Base-by-base conservation (phyloP, 2,797 vertebrate species). In the Rhinoraja longicauda region DNA sequence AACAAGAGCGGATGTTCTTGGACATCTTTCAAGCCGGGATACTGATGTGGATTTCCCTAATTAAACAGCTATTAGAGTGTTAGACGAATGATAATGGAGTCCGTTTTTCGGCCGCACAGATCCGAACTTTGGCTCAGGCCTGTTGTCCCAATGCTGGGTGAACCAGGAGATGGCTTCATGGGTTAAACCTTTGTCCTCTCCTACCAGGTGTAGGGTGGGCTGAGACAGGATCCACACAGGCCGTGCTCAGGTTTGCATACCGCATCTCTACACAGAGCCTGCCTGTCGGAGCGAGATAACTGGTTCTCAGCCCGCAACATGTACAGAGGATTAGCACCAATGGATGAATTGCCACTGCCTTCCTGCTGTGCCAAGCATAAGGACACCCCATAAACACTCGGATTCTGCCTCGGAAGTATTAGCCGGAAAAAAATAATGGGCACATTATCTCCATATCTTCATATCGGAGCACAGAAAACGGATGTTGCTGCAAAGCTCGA, bases 51-150 rank as follows among this genome's bases (percentile, higher is more conserved):
- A 67, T 88, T 88, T 67, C n/a, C 32, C 15, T 32, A 88, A 88
- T 88, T 36, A 88, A 88, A 36, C 21, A 32, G 84, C n/a, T 67
- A 88, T 88, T 88, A 88, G 84, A 4, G 32, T 67, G 62, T 88
- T 21, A 36, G 84, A 64, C 84, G 88, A 88, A 67, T 10, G n/a
- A 67, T 36, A 67, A 88, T 10, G 62, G 84, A 67, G n/a, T 67
- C 7, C 4, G 67, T 36, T 67, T 36, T 67, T 2, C 2, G 17
- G 17, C 32, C 84, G 67, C n/a, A 17, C 21, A 17, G n/a, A 36
- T 67, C 64, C 36, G 62, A 88, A 88, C 84, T 67, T 88, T 67
- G n/a, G 6, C 15, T 6, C 84, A 21, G 0, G n/a, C 21, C 84
- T 88, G 84, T 32, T 32, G 13, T 84, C 59, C 21, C 59, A 24